A percentile compares a stretch with the other conserved stretches of the same genome.
Evolutionary conservation across 2,888 invertebrate genomes (phyloP).

Genomic region (Coelinius sp.): DNA sequence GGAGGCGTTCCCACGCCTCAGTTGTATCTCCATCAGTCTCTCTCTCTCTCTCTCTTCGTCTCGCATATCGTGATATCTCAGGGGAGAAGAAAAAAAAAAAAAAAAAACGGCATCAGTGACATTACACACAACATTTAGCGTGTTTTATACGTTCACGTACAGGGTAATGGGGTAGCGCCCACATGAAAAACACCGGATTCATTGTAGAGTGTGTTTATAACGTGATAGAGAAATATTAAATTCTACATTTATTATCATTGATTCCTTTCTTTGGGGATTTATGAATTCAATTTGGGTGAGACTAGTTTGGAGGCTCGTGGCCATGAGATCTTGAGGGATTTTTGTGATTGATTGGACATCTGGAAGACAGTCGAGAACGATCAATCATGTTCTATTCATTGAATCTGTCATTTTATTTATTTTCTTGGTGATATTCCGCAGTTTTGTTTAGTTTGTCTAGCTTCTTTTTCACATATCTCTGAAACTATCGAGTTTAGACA

Average conservation of each 20-base stretch:
- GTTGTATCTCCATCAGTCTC: conserved; percentile 24
- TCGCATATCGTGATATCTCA: conserved; percentile 38
- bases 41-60: conserved; percentile 20
- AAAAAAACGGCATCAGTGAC: conserved; percentile 37
- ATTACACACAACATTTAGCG: conserved; percentile 43
- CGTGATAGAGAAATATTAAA: not conserved
- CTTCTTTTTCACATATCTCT: no score
- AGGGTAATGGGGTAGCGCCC: conserved; percentile 46
- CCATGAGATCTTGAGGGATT: no score
- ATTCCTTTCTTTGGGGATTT: not conserved
- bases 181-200: conserved; percentile 32
- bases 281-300: not conserved
- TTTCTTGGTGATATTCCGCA: no score
- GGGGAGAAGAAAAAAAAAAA: conserved; percentile 45
- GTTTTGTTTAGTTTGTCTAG: no score
- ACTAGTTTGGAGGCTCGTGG: not conserved
- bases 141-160: conserved; percentile 32
- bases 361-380: no score
- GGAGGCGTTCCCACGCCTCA: conserved; percentile 38
- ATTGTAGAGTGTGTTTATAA: not conserved
- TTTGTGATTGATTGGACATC: no score
- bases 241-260: not conserved
- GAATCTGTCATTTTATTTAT: no score
- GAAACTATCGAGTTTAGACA: no score
- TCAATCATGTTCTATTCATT: no score